Evolutionary conservation across 2,888 invertebrate genomes (phyloP).

Genomic region (Empis stercorea): DNA sequence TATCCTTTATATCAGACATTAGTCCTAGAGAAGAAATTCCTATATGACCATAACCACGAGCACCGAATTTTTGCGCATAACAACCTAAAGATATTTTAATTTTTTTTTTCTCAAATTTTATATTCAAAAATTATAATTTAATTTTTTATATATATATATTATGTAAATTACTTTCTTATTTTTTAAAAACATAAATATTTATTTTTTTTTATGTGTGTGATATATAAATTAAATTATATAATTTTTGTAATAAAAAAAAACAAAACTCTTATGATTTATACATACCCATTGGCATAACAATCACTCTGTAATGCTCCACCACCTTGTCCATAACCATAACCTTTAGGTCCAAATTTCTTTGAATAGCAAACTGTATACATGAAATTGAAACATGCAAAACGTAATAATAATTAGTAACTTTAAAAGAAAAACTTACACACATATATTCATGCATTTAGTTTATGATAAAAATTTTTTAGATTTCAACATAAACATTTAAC

Average conservation of each 20-base stretch:
- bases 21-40: conserved; percentile 74
- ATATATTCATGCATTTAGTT: too few species aligned
- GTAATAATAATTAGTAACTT: too few species aligned
- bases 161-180: too few species aligned
- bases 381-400: background rate
- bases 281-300: conserved; percentile 72
- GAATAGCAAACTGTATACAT: conserved; percentile 78
- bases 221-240: background rate
- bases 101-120: background rate
- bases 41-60: conserved; percentile 86
- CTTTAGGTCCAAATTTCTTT: conserved; percentile 94
- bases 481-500: too few species aligned
- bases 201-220: too few species aligned
- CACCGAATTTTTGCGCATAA: conserved; percentile 92
- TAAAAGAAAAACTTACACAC: too few species aligned
- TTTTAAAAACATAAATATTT: too few species aligned
- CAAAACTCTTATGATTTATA: conserved; percentile 17
- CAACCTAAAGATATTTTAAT: conserved; percentile 50
- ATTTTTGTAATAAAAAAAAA: background rate
- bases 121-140: too few species aligned
- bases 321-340: conserved; percentile 95
- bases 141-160: too few species aligned
- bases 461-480: too few species aligned
- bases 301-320: conserved; percentile 87
- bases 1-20: conserved; percentile 72